A percentile compares a stretch with the other conserved stretches of the same genome.
phyloP scores from a whole-genome alignment of 2,888 invertebrate species.

The Ramazzottius varieornatus region DNA sequence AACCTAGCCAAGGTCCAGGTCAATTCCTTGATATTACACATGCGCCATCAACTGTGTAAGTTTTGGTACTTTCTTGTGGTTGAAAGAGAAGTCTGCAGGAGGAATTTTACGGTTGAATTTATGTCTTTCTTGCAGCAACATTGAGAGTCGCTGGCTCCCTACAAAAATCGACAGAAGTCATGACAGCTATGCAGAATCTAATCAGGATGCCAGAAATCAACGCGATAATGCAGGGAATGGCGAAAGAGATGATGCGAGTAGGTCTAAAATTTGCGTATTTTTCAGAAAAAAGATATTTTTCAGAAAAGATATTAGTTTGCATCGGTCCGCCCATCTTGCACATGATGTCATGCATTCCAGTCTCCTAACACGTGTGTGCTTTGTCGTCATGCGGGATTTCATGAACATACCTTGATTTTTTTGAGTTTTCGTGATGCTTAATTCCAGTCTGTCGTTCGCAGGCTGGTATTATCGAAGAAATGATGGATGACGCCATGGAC shows the following conservation, averaged over 20 bases:
- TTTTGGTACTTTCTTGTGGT: not conserved
- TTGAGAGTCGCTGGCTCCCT: constrained; percentile 70
- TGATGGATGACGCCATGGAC: constrained; percentile 92
- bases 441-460: no score
- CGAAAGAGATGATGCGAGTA: constrained; percentile 88
- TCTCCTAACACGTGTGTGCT: not conserved
- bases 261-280: no score
- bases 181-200: constrained; percentile 85
- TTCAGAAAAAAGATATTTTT: not conserved
- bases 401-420: no score
- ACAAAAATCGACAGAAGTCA: constrained; percentile 85
- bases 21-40: constrained; percentile 79
- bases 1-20: constrained; percentile 88
- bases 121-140: constrained; percentile 36
- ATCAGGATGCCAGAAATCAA: constrained; percentile 74
- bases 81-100: not conserved
- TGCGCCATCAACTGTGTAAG: constrained; percentile 83
- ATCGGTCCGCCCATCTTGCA: not conserved
- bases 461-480: constrained; percentile 93
- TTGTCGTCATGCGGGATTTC: no score
- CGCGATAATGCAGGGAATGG: constrained; percentile 82
- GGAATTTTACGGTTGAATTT: not conserved
- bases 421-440: no score
- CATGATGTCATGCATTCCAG: no score
- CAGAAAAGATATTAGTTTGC: not conserved